Evolutionary conservation across 2,797 vertebrate species (phyloP), one percentile per base, ranked within the genome.

Genomic region (Pseudomugil gertrudae): DNA sequence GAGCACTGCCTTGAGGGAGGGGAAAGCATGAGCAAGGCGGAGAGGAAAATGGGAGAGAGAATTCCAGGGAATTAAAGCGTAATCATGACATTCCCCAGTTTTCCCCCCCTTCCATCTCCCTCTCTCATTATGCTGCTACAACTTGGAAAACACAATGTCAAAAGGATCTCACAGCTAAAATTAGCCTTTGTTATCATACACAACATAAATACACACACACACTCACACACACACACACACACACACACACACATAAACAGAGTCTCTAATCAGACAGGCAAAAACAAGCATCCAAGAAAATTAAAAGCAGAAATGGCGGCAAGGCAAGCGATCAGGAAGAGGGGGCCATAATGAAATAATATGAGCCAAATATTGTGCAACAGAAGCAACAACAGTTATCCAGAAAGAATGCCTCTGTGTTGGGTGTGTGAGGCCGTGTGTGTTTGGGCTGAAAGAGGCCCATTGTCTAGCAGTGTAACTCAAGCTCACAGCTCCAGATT

Each of bases 351-450:
- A 87, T 87, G 81, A 83, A 90, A 85, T 87, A 80, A 88, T 63
- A 75, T 64, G 62, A 83, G 79, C 71, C 79, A 90, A 88, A 90
- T 78, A 92, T 88, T 92, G 84, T 84, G 86, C 80, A 81, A 90
- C 79, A 69, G 69, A 72, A 78, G 66, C 78, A 82, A 86, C 81
- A 89, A 88, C 84, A 78, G 78, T 72, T 77, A 69, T 60, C 2
- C 27, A 78, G 71, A 86, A 57, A 86, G 62, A 78, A 76, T 10
- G 58, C 27, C 60, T 83, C 40, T 84, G 80, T 86, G 63, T 74
- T 68, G 21, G 30, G 26, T 67, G 63, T 50, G 76, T 54, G 11
- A 36, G 58, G 11, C 38, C 73, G 71, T 32, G 60, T 23, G 63
- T 30, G 53, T 43, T 21, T 38, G 80, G 47, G 77, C 54, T 90